Evolutionary conservation across 2,888 invertebrate species (phyloP), one percentile per base, ranked within the genome.

Genomic region (Synanthedon tipuliformis): DNA sequence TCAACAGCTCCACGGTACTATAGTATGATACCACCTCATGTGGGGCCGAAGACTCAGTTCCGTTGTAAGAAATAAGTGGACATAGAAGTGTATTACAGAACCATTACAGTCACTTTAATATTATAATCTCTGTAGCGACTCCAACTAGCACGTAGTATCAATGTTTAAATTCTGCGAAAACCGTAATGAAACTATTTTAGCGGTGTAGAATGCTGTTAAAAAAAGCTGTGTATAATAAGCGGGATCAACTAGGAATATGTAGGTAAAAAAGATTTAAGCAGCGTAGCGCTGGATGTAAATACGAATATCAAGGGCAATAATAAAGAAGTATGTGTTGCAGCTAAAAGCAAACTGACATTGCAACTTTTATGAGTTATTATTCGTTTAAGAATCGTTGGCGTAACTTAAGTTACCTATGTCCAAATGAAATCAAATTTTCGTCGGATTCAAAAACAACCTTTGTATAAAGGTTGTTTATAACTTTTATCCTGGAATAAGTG

Each of bases 11-110:
- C 95, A 95, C 82, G 95, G 95, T 63, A 96, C 95, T 73, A 95
- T 96, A 84, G 95, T 96, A 94, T 96, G 95, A 95, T 95, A 95
- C 90, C 92, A 95, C 91, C 93, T 94, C 59, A 94, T 95, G 94
- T 94, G 95, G 94, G 94, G 95, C 90, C 93, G 94, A 84, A 91
- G 94, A 89, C 89, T 93, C 82, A 92, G 93, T 89, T 92, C 93
- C 81, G 91, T 92, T 63, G 84, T 90, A 68, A 90, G 92, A 77
- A 93, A 92, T 73, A 92, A 90, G 79, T 91, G 92, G 91, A 90
- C 90, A 74, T 92, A 90, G 61, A 61, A n/a, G 7, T 50, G 49
- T 16, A 49, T 16, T 8, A 34, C 34, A 34, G 10, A 34, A 8
- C 34, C 10, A n/a, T n/a, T n/a, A n/a, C n/a, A 34, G 34, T 34